Conservation (phyloP, 2,797 vertebrate species). For the Myotis findleyi region DNA sequence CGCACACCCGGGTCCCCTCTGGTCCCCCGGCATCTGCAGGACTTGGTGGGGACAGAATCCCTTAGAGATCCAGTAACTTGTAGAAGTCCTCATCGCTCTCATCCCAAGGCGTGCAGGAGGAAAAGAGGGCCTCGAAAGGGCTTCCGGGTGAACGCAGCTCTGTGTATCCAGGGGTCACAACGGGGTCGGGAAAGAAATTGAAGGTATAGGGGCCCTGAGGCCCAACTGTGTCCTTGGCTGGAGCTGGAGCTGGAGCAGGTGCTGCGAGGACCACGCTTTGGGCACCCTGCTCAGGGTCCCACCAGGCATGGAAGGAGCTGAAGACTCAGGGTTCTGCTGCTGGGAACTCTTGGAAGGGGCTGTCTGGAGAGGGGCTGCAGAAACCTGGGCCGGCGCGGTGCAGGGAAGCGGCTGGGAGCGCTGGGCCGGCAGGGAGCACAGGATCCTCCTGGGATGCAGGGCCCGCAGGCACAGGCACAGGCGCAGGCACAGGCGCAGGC, state of each 20-base stretch:
- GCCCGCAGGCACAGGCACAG: too few relatives aligned
- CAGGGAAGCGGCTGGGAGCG: neutral
- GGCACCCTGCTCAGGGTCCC: rapidly evolving
- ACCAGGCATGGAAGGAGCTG: neutral
- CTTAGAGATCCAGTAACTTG: neutral
- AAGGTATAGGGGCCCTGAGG: too few relatives aligned
- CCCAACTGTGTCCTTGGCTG: too few relatives aligned
- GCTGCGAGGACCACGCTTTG: rapidly evolving
- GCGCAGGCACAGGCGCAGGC: rapidly evolving
- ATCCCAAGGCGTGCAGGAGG: rapidly evolving
- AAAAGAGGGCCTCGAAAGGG: neutral
- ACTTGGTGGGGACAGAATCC: neutral
- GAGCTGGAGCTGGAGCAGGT: too few relatives aligned
- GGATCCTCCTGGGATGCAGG: too few relatives aligned
- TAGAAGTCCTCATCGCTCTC: rapidly evolving
- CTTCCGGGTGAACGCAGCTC: too few relatives aligned
- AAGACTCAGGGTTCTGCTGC: rapidly evolving
- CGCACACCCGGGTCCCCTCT: rapidly evolving
- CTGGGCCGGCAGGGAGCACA: too few relatives aligned
- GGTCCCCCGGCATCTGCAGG: rapidly evolving
- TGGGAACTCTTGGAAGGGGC: rapidly evolving
- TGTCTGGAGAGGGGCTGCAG: rapidly evolving
- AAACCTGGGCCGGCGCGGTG: neutral
- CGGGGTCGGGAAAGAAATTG: too few relatives aligned
- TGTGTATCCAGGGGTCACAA: too few relatives aligned